Evolutionary conservation across 2,888 invertebrate genomes (phyloP).

Genomic region (Plebejus melissa): DNA sequence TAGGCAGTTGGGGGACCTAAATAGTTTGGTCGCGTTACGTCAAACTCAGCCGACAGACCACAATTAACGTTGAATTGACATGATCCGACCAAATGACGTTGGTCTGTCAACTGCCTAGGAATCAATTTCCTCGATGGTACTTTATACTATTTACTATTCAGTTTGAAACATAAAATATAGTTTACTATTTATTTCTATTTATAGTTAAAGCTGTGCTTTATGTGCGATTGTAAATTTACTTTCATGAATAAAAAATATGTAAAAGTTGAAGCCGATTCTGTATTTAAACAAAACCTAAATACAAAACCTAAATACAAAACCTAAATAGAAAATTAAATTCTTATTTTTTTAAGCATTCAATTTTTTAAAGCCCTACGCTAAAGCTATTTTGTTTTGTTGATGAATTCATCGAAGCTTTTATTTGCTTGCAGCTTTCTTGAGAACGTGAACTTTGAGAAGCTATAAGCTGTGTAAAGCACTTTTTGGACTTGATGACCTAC

Average conservation of each 20-base stretch:
- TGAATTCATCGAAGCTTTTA: not conserved
- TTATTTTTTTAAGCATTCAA: not conserved
- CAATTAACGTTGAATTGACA: too few relatives aligned
- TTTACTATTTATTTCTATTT: not conserved
- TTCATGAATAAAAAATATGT: not conserved
- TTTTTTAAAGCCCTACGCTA: not conserved
- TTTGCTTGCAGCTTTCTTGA: not conserved
- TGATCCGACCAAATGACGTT: too few relatives aligned
- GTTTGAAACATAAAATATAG: not conserved
- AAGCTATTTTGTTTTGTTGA: not conserved
- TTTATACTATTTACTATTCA: too few relatives aligned
- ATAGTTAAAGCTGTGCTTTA: not conserved
- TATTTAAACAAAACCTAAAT: not conserved
- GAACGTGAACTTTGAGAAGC: conserved; percentile 1
- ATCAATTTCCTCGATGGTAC: too few relatives aligned
- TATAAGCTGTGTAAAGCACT: conserved; percentile 13
- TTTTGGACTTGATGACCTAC: not conserved
- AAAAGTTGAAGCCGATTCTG: not conserved
- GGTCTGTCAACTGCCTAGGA: too few relatives aligned
- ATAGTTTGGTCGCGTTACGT: too few relatives aligned
- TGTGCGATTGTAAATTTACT: not conserved
- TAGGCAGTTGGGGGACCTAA: too few relatives aligned
- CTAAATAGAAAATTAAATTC: not conserved
- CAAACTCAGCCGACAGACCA: too few relatives aligned
- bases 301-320: not conserved